Percentiles rank a stretch among this genome's conserved stretches.
Conservation (phyloP, 2,113 vertebrate species). For the Ginglymostoma cirratum region DNA sequence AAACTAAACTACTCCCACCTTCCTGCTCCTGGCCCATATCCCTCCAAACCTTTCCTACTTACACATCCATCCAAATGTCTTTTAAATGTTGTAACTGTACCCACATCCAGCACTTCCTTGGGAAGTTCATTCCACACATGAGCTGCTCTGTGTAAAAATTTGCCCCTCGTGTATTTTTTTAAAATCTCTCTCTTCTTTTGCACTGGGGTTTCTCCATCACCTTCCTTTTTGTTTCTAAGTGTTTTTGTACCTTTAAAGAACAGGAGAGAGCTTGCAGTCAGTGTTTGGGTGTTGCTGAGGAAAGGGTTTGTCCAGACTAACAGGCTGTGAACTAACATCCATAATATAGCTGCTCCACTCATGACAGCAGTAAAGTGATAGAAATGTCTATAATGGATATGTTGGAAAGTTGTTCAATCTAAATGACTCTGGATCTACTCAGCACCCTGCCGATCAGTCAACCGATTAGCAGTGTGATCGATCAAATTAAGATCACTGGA, state of each 20-base stretch:
- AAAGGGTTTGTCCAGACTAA: not conserved
- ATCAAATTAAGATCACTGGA: not conserved
- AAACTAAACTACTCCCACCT: too few relatives aligned
- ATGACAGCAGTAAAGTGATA: not conserved
- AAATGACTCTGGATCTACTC: not conserved
- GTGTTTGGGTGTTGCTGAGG: not conserved
- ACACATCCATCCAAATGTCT: too few relatives aligned
- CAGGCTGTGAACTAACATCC: not conserved
- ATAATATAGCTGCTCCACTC: not conserved
- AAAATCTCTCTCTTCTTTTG: too few relatives aligned
- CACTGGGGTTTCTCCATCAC: too few relatives aligned
- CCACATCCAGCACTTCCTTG: too few relatives aligned
- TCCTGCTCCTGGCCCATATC: too few relatives aligned
- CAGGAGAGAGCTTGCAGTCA: not conserved
- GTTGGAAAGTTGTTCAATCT: not conserved
- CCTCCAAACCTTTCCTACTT: too few relatives aligned
- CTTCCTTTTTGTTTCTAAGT: not conserved
- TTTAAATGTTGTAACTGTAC: too few relatives aligned
- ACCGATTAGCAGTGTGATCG: not conserved
- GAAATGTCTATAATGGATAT: not conserved
- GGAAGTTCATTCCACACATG: too few relatives aligned
- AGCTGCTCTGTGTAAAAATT: too few relatives aligned
- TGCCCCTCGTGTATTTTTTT: too few relatives aligned
- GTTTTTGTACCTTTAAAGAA: not conserved
- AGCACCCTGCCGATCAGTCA: not conserved